A percentile compares a stretch with the other conserved stretches of the same genome.
phyloP scores from a whole-genome alignment of 1,140 invertebrate species.

The Patella vulgata region DNA sequence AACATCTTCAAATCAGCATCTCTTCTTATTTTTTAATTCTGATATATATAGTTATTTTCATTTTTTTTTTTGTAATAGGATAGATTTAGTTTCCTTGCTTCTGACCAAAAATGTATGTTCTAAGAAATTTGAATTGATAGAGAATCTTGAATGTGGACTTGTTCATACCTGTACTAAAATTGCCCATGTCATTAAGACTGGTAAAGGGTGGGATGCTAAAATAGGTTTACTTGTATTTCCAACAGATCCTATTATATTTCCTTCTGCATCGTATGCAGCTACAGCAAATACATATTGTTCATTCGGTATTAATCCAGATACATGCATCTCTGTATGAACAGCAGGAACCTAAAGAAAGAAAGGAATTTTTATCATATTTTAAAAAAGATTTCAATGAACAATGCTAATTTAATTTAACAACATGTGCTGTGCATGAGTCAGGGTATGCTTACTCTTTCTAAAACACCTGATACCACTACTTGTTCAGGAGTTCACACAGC shows the following conservation, averaged over 20 bases:
- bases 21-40: too few species aligned
- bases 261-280: slow-evolving; percentile 62
- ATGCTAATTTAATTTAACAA: not conserved
- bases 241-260: slow-evolving; percentile 62
- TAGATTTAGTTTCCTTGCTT: too few species aligned
- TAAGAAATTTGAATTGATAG: not conserved
- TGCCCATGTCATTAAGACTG: slow-evolving; percentile 62
- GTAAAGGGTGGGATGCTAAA: slow-evolving; percentile 60
- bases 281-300: slow-evolving; percentile 65
- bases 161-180: slow-evolving; percentile 59
- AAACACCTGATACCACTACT: too few species aligned
- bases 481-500: too few species aligned
- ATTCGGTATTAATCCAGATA: slow-evolving; percentile 56
- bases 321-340: slow-evolving; percentile 50
- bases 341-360: slow-evolving; percentile 44
- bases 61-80: too few species aligned
- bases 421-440: too few species aligned
- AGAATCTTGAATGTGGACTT: not conserved
- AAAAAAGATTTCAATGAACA: not conserved
- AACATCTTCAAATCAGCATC: too few species aligned
- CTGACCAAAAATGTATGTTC: too few species aligned
- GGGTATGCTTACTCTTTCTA: too few species aligned
- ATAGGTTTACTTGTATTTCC: slow-evolving; percentile 64
- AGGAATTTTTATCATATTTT: slow-evolving; percentile 2
- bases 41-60: too few species aligned